Percentiles rank a stretch among this genome's conserved stretches.
Evolutionary conservation across 2,113 vertebrate species (phyloP).

Genomic region (Vicugna pacos): DNA sequence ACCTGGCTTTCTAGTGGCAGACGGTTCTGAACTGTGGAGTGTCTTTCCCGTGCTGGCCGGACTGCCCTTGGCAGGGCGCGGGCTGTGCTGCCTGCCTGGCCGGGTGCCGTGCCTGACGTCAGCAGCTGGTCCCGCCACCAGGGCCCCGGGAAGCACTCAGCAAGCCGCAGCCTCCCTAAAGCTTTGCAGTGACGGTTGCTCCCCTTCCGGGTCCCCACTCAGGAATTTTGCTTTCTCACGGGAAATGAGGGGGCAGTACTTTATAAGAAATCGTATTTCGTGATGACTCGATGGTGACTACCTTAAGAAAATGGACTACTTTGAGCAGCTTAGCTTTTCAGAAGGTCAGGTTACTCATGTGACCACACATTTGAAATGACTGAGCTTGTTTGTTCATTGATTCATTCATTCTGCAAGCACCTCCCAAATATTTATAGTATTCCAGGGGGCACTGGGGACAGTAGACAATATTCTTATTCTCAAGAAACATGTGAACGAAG

Average conservation of each 20-base stretch:
- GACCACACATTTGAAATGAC: background rate
- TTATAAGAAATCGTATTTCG: background rate
- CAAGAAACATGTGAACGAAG: accelerated
- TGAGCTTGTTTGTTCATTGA: background rate
- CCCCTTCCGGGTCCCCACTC: background rate
- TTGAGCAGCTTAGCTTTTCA: background rate
- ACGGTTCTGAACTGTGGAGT: conserved; percentile 61
- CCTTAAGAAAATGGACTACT: background rate
- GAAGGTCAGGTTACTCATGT: background rate
- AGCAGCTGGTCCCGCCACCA: conserved; percentile 44
- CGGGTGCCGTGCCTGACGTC: conserved; percentile 64
- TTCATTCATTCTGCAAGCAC: background rate
- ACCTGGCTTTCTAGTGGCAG: conserved; percentile 57
- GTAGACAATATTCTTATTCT: background rate
- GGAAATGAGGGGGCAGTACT: background rate
- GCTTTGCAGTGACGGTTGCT: background rate
- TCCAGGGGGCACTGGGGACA: background rate
- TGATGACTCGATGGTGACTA: background rate
- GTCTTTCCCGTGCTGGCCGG: conserved; percentile 70
- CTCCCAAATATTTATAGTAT: background rate
- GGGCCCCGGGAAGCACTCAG: background rate
- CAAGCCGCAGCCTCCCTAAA: background rate
- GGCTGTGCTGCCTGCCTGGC: conserved; percentile 45
- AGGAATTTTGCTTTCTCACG: background rate
- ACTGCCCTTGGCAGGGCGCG: conserved; percentile 62